phyloP scores from a whole-genome alignment of 2,113 vertebrate genomes.

The Chinchilla lanigera region DNA sequence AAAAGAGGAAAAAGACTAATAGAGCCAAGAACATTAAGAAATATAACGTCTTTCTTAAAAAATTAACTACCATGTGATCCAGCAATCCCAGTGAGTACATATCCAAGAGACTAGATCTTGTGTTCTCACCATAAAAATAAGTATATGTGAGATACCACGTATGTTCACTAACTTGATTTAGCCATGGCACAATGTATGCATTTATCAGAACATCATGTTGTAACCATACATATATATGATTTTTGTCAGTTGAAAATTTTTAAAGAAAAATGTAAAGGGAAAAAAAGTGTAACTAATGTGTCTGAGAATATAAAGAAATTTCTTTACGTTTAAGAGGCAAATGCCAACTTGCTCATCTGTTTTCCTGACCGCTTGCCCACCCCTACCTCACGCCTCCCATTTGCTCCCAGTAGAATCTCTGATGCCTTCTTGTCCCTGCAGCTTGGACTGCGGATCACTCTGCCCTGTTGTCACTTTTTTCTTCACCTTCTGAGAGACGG shows the following conservation, averaged over 20 bases:
- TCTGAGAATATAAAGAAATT: neutral
- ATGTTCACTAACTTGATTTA: neutral
- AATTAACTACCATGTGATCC: neutral
- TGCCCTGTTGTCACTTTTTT: neutral
- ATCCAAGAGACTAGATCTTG: neutral
- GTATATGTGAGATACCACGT: neutral
- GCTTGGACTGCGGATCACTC: neutral
- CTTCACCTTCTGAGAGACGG: neutral
- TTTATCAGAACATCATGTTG: neutral
- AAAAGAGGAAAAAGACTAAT: neutral
- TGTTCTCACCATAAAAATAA: neutral
- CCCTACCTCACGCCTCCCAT: neutral
- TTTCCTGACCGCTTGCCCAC: neutral
- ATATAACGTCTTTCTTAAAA: neutral
- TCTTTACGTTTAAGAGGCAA: neutral
- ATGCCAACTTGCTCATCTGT: neutral
- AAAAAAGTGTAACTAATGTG: neutral
- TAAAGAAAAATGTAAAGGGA: neutral
- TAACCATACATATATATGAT: neutral
- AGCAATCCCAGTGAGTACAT: neutral
- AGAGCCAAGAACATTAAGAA: neutral
- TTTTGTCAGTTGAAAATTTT: neutral
- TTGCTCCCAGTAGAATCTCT: neutral
- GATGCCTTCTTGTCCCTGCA: neutral
- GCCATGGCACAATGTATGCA: neutral